phyloP scores from a whole-genome alignment of 2,797 vertebrate genomes.

The Potorous gilbertii region DNA sequence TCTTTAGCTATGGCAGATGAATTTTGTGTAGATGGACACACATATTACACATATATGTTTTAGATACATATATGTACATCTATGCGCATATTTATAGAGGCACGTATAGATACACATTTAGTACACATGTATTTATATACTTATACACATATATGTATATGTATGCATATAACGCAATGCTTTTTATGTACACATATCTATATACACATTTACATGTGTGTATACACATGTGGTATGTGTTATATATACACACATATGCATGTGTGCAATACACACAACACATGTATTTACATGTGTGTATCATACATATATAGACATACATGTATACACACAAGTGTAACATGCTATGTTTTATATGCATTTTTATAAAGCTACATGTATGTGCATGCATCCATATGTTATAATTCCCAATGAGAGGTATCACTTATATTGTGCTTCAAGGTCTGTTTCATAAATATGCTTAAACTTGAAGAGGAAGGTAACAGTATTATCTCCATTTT shows the following conservation, averaged over 20 bases:
- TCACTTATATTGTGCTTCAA: background rate
- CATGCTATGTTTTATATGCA: too few species aligned
- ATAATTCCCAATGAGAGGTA: background rate
- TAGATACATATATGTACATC: background rate
- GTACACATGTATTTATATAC: background rate
- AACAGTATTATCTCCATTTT: background rate
- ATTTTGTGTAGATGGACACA: constrained; percentile 34
- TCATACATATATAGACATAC: background rate
- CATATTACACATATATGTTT: background rate
- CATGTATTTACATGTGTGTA: too few species aligned
- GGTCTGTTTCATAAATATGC: too few species aligned
- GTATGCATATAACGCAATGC: background rate
- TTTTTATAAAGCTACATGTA: too few species aligned
- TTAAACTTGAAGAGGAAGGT: background rate
- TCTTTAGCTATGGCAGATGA: constrained; percentile 20
- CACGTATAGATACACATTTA: too few species aligned
- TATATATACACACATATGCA: too few species aligned
- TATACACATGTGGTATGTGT: too few species aligned
- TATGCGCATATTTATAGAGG: background rate
- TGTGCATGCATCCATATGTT: background rate
- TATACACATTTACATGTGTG: background rate
- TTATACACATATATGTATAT: background rate
- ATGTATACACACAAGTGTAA: too few species aligned
- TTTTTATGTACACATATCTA: background rate
- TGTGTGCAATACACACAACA: too few species aligned